Base-by-base conservation (phyloP, 2,888 invertebrate species). In the Elmis aenea region DNA sequence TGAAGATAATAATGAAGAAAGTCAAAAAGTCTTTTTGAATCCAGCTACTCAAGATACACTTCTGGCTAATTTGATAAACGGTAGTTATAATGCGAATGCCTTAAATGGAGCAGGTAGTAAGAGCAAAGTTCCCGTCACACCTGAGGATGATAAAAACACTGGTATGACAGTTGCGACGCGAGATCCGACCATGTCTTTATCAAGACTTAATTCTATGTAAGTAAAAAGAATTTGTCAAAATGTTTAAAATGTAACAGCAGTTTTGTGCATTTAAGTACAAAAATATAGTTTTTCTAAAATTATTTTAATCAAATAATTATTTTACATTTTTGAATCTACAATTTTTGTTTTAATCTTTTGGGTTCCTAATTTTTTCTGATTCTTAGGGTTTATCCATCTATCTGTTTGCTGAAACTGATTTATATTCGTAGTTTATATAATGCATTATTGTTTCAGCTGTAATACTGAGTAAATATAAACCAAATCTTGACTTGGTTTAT, bases 61-160 rank as follows among this genome's bases (percentile, higher is more conserved):
- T 16, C 47, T 67, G 23, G 58, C 58, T 43, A 62, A 62, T 45
- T 45, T 65, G 9, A 57, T 60, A 14, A 61, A 58, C 38, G 58
- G 57, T 16, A 55, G 45, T 31, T 61, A 56, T 42, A 64, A 63
- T 42, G 18, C 42, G 1, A 50, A 45, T 34, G 41, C 48, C 13
- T 32, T 57, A 20, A 58, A 51, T 27, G 49, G 42, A 9, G 47
- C 46, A 13, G 26, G 24, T 13, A 33, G 15, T 12, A 10, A 11
- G 13, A 43, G 34, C 16, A 21, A 20, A 24, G 10, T 8, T 10
- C 31, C 35, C 6, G 26, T 16, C n/a, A 33, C 28, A 10, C 12
- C 14, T 8, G 11, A 11, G 6, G 9, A 18, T 22, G 15, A 26
- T 4, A 26, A 26, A 20, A 29, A 30, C 9, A 31, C 32, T 10